Evolutionary conservation across 2,888 invertebrate genomes (phyloP).

Genomic region (Cinara cedri): DNA sequence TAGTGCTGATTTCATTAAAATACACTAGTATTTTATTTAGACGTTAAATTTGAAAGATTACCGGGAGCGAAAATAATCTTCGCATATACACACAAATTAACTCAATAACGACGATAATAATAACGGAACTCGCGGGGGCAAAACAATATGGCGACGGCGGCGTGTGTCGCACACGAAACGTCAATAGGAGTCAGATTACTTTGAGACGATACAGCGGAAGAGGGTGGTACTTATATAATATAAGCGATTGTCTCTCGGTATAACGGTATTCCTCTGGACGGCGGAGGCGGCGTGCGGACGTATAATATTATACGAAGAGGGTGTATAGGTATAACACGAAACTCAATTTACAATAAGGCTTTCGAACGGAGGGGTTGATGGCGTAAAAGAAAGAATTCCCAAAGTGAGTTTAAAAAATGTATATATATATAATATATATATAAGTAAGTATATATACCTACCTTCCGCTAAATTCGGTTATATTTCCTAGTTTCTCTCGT

Average conservation of each 20-base stretch:
- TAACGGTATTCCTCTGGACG: conserved; percentile 44
- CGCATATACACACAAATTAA: too few relatives aligned
- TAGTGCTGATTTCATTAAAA: too few relatives aligned
- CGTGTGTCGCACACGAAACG: conserved; percentile 16
- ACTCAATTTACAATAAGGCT: conserved; percentile 56
- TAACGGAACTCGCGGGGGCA: not conserved
- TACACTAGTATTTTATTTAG: too few relatives aligned
- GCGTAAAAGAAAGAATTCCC: conserved; percentile 23
- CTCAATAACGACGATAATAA: not conserved
- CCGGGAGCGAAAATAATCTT: too few relatives aligned
- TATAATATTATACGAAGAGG: conserved; percentile 27
- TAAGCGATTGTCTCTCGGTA: conserved; percentile 36
- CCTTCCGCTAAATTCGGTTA: conserved; percentile 40
- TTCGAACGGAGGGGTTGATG: conserved; percentile 11
- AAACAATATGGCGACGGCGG: conserved; percentile 13
- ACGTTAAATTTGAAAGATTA: too few relatives aligned
- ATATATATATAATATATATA: conserved; percentile 42
- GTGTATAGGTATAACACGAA: conserved; percentile 36
- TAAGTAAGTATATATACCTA: not conserved
- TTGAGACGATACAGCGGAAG: not conserved
- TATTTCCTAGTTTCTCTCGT: conserved; percentile 36
- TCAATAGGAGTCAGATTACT: conserved; percentile 44
- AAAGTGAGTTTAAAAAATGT: conserved; percentile 43
- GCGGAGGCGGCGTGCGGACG: conserved; percentile 38
- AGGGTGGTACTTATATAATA: not conserved